A percentile compares a stretch with the other conserved stretches of the same genome.
Evolutionary conservation across 2,797 vertebrate genomes (phyloP).

Genomic region (Cryptoblepharus egeriae): DNA sequence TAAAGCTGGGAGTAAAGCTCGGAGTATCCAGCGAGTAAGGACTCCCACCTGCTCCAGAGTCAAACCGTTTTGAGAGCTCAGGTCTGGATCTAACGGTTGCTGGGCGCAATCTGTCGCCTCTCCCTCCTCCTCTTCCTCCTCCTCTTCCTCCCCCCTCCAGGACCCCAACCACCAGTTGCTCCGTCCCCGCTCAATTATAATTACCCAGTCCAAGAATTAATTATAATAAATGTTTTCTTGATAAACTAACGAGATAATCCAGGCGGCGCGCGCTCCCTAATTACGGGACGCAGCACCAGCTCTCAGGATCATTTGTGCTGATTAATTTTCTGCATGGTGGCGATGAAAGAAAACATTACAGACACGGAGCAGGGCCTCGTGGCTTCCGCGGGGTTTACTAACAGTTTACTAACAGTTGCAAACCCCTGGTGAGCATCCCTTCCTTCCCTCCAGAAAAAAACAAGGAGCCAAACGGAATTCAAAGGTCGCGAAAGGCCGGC

Average conservation of each 20-base stretch:
- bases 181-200: constrained; percentile 90
- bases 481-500: no score
- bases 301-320: constrained; percentile 80
- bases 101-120: constrained; percentile 91
- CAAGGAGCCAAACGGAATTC: no score
- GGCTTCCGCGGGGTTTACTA: not conserved
- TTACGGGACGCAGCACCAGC: constrained; percentile 84
- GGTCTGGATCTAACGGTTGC: constrained; percentile 83
- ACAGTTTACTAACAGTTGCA: no score
- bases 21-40: no score
- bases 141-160: constrained; percentile 75
- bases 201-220: constrained; percentile 90
- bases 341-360: constrained; percentile 83
- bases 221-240: constrained; percentile 95
- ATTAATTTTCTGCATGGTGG: constrained; percentile 87
- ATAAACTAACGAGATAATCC: constrained; percentile 95
- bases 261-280: constrained; percentile 90
- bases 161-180: constrained; percentile 86
- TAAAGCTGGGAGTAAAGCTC: no score
- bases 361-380: constrained; percentile 15
- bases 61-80: not conserved
- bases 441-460: not conserved
- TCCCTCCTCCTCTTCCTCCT: constrained; percentile 72
- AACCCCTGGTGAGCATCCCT: not conserved
- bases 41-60: constrained; percentile 12